A percentile compares a stretch with the other conserved stretches of the same genome.
phyloP scores from a whole-genome alignment of 2,113 vertebrate genomes.

The Tauraco erythrolophus region DNA sequence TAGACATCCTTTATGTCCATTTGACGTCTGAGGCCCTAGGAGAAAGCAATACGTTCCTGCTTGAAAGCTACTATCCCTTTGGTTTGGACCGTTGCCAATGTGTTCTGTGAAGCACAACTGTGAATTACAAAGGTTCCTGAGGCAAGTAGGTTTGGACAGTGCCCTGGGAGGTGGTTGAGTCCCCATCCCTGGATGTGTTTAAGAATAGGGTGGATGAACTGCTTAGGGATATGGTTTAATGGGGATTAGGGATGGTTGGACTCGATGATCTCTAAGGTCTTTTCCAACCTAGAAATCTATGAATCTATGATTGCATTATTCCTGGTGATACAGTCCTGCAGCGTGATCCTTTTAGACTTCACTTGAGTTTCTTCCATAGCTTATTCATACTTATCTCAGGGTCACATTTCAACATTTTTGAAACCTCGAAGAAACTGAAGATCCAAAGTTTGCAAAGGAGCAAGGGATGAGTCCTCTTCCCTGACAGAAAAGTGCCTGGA shows the following conservation, averaged over 20 bases:
- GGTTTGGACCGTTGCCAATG: accelerated
- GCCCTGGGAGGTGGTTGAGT: too few relatives aligned
- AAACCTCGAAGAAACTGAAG: background rate
- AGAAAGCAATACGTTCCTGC: background rate
- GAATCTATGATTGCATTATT: background rate
- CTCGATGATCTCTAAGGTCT: too few relatives aligned
- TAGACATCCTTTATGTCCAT: background rate
- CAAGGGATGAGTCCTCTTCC: background rate
- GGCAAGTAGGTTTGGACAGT: background rate
- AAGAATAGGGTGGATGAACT: too few relatives aligned
- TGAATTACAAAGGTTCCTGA: background rate
- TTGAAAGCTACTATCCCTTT: background rate
- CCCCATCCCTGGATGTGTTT: too few relatives aligned
- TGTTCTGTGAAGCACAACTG: background rate
- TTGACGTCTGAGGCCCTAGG: background rate
- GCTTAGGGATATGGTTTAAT: too few relatives aligned
- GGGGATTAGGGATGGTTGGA: too few relatives aligned
- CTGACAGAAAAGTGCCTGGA: background rate
- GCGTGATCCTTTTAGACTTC: background rate
- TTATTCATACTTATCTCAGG: background rate
- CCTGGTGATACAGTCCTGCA: background rate
- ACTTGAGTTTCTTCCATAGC: background rate
- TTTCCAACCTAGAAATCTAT: too few relatives aligned
- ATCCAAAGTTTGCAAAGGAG: background rate
- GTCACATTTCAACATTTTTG: background rate